These are phyloP conservation scores for Coryphaenoides rupestris DNA, from an alignment of 2,113 vertebrate species.

Conservation along the genomic window DNA sequence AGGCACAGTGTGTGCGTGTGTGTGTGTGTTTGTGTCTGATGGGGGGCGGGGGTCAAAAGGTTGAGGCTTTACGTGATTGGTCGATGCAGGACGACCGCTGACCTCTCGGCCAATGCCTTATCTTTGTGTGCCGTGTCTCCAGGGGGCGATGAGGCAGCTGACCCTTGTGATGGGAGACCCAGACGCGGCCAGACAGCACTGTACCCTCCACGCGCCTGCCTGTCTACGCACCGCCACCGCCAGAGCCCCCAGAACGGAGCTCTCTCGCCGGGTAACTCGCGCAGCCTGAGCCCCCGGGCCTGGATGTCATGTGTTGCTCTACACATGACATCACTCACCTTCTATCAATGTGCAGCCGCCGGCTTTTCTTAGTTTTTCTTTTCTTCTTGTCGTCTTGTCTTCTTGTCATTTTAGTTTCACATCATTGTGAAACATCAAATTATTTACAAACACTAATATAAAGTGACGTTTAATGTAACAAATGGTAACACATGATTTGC, in stretches of 20 bases:
- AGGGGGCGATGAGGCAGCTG: constrained; percentile 77
- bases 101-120: constrained; percentile 5
- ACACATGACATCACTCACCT: too few relatives aligned
- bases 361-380: too few relatives aligned
- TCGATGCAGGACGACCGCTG: not conserved
- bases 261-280: not conserved
- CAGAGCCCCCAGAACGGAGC: constrained; percentile 2
- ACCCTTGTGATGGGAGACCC: constrained; percentile 77
- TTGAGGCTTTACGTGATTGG: not conserved
- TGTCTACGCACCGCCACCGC: constrained; percentile 34
- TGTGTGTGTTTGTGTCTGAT: not conserved
- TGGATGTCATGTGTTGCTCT: too few relatives aligned
- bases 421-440: too few relatives aligned
- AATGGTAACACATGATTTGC: too few relatives aligned
- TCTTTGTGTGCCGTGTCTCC: constrained; percentile 26
- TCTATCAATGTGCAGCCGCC: too few relatives aligned
- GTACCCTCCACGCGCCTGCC: constrained; percentile 41
- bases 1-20: too few relatives aligned
- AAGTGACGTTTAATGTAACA: too few relatives aligned
- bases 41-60: not conserved
- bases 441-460: too few relatives aligned
- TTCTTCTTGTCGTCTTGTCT: too few relatives aligned
- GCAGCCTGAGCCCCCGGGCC: too few relatives aligned
- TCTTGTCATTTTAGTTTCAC: too few relatives aligned
- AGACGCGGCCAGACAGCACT: constrained; percentile 62